These are phyloP conservation scores for Vulpes lagopus DNA, from an alignment of 2,113 vertebrate genomes.

Conservation along the genomic window DNA sequence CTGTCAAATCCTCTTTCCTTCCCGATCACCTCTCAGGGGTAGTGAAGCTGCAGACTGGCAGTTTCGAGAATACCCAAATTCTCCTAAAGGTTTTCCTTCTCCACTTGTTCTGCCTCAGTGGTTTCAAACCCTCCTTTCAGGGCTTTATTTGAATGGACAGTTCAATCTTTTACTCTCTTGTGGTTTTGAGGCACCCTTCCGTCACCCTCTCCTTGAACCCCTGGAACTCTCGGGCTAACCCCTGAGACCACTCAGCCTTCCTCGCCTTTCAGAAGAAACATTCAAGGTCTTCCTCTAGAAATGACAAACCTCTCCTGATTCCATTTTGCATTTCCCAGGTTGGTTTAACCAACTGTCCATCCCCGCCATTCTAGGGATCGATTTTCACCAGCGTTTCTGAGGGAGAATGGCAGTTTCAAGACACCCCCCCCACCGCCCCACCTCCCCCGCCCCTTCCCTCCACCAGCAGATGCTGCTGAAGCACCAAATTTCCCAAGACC, in stretches of 20 bases:
- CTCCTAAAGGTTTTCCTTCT: constrained; percentile 10
- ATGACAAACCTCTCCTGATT: constrained; percentile 30
- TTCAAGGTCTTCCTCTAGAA: constrained; percentile 47
- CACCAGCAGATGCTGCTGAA: constrained; percentile 62
- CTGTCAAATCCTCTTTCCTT: constrained; percentile 40
- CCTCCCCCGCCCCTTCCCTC: neutral
- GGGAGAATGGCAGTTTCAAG: constrained; percentile 72
- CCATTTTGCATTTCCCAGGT: constrained; percentile 3
- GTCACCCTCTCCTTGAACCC: neutral
- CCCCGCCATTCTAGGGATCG: constrained; percentile 64
- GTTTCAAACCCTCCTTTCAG: constrained; percentile 69
- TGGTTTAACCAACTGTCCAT: neutral
- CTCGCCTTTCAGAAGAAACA: constrained; percentile 50
- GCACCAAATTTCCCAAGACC: constrained; percentile 41
- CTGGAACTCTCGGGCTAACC: constrained; percentile 12
- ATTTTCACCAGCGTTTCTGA: constrained; percentile 84
- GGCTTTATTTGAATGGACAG: constrained; percentile 63
- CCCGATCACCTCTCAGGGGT: constrained; percentile 64
- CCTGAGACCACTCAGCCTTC: neutral
- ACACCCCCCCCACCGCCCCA: too few relatives aligned
- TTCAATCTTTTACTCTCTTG: constrained; percentile 22
- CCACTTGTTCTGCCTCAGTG: constrained; percentile 69
- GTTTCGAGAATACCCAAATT: constrained; percentile 71
- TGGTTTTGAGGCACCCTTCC: constrained; percentile 53
- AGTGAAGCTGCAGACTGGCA: constrained; percentile 63